Base-by-base conservation (phyloP, 2,113 vertebrate genomes). In the Hippolais icterina region DNA sequence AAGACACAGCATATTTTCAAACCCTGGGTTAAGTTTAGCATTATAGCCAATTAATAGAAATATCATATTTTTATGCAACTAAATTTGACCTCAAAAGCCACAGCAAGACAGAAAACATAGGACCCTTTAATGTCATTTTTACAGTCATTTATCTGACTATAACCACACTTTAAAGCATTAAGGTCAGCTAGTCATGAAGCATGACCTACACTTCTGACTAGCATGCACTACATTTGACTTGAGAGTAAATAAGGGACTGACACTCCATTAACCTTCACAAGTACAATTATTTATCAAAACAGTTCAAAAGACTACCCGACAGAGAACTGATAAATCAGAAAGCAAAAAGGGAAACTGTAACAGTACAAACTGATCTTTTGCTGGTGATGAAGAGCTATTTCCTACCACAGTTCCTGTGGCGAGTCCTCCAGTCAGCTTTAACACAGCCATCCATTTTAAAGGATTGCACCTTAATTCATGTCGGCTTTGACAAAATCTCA, bases 241-340 rank as follows among this genome's bases (percentile, higher is more conserved):
- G 93, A 83, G 91, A 94, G 71, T 96, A 97, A 97, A 96, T 95
- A 97, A 95, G 87, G 77, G 95, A 97, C 89, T 89, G 89, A 91
- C 87, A 96, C 83, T 95, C 89, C 89, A 97, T 97, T 97, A 97
- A 97, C 97, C 97, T 97, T 96, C 95, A 89, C 84, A 96, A 96
- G 94, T 77, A 94, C 87, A 97, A 96, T 97, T 97, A 97, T 97
- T 96, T 97, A 95, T 96, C 96, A 97, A 95, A 97, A 97, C 90
- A 94, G 79, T 91, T 96, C 95, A 96, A 94, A 96, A 94, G 78
- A 87, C 41, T 83, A 74, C 39, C 63, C 66, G 3, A 92, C 23
- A 72, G 64, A 95, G 74, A 89, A 94, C 52, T 74, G 90, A 91
- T 68, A 94, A 95, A 93, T 90, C 63, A 52, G 52, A 61, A 93